Evolutionary conservation across 2,113 vertebrate genomes (phyloP).

Genomic region (Mastomys natalensis): DNA sequence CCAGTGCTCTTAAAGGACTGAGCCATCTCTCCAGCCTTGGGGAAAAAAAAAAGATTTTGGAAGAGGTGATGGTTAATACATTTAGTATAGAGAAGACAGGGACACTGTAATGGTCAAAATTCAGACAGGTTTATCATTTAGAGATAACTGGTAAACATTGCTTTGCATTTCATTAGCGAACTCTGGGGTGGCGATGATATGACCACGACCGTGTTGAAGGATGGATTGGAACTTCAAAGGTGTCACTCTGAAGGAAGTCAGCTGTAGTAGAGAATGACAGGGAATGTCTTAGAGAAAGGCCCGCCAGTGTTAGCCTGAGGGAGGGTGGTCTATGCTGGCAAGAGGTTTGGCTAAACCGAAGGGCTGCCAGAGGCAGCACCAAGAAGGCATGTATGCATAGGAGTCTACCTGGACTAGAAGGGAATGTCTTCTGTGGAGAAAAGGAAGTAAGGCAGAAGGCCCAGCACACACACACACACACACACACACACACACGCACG

Average conservation of each 20-base stretch:
- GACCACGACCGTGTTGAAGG: not conserved
- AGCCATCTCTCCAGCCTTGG: not conserved
- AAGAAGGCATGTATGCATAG: not conserved
- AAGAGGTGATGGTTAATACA: not conserved
- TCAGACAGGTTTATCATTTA: not conserved
- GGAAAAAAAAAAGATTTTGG: not conserved
- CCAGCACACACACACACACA: too few species aligned
- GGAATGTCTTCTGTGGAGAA: not conserved
- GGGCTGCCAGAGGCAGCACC: not conserved
- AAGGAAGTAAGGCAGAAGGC: not conserved
- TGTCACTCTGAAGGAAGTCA: not conserved
- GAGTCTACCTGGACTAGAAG: not conserved
- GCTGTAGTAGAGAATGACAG: not conserved
- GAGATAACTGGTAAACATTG: not conserved
- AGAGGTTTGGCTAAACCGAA: not conserved
- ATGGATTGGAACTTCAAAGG: not conserved
- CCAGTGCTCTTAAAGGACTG: not conserved
- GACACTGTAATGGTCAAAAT: not conserved
- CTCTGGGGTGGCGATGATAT: not conserved
- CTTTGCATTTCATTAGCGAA: not conserved
- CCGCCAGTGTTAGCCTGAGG: not conserved
- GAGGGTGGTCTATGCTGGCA: not conserved
- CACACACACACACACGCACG: too few species aligned
- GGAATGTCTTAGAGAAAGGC: not conserved
- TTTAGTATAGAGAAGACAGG: not conserved